Conservation (phyloP, 2,797 vertebrate species). For the Leptatherina wallacei region DNA sequence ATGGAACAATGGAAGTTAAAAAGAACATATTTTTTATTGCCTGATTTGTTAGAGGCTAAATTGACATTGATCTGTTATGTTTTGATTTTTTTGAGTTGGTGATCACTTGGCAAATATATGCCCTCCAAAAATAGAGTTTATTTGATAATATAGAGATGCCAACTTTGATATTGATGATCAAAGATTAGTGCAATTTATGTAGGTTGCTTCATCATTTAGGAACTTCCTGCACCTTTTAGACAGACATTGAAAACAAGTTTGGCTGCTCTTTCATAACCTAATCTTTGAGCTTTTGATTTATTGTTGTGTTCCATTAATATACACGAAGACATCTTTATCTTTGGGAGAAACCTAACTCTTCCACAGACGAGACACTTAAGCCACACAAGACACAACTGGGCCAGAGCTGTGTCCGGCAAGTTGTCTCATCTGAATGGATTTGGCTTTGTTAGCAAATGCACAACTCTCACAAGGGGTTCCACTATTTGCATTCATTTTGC, state of each 20-base stretch:
- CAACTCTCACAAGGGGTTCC: slow-evolving; percentile 5
- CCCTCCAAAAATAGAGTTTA: not conserved
- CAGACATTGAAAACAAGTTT: not conserved
- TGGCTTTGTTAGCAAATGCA: slow-evolving; percentile 18
- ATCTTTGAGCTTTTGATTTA: not conserved
- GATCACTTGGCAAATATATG: not conserved
- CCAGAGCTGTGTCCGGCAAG: slow-evolving; percentile 31
- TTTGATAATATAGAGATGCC: not conserved
- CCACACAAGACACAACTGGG: slow-evolving; percentile 38
- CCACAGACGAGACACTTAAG: slow-evolving; percentile 37
- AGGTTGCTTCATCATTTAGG: not conserved
- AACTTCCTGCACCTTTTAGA: not conserved
- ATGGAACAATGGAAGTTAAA: not conserved
- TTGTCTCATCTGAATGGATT: slow-evolving; percentile 35
- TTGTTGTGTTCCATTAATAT: not conserved
- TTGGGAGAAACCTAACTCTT: slow-evolving; percentile 31
- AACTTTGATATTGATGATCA: not conserved
- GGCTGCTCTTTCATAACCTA: not conserved
- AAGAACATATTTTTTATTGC: not conserved
- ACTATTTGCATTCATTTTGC: slow-evolving; percentile 15
- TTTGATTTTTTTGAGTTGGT: too few relatives aligned
- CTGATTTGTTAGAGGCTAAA: not conserved
- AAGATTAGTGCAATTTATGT: not conserved
- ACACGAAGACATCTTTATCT: not conserved
- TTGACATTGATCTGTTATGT: not conserved